Evolutionary conservation across 2,888 invertebrate genomes (phyloP).

Genomic region (Mimumesa dahlbomi): DNA sequence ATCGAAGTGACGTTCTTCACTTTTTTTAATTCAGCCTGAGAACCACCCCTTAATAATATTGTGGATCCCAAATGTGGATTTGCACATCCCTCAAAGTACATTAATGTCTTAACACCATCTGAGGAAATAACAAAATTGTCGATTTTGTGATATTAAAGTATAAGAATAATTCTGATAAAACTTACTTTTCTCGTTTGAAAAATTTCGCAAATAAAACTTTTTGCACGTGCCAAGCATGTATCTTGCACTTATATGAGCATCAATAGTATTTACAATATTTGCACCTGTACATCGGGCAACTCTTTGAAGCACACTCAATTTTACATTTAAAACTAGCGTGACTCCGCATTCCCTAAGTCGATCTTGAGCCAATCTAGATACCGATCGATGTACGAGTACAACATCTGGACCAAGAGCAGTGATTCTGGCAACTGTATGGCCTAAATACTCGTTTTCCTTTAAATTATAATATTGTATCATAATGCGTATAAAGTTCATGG

Average conservation of each 20-base stretch:
- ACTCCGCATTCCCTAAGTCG: slow-evolving; percentile 89
- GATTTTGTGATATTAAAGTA: background rate
- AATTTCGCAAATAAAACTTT: slow-evolving; percentile 87
- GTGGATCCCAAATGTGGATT: slow-evolving; percentile 92
- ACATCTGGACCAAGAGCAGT: slow-evolving; percentile 91
- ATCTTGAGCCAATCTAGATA: slow-evolving; percentile 93
- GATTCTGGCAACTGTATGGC: slow-evolving; percentile 92
- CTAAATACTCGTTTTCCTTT: slow-evolving; percentile 92
- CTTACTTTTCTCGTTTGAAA: slow-evolving; percentile 81
- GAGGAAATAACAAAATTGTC: slow-evolving; percentile 26
- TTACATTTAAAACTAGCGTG: slow-evolving; percentile 94
- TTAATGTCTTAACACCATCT: slow-evolving; percentile 90
- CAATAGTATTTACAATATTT: slow-evolving; percentile 92
- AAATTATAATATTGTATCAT: slow-evolving; percentile 31
- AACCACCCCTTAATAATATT: slow-evolving; percentile 90
- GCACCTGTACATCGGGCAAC: slow-evolving; percentile 90
- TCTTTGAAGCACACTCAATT: slow-evolving; percentile 89
- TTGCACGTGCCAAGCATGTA: slow-evolving; percentile 92
- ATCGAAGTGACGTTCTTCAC: slow-evolving; percentile 92
- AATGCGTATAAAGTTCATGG: too few relatives aligned
- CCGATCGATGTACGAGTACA: slow-evolving; percentile 94
- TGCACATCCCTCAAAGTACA: slow-evolving; percentile 96
- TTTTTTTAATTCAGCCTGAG: slow-evolving; percentile 86
- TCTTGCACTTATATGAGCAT: slow-evolving; percentile 89
- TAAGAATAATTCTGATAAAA: background rate